phyloP scores from a whole-genome alignment of 2,888 invertebrate genomes.

The Rhagium mordax region DNA sequence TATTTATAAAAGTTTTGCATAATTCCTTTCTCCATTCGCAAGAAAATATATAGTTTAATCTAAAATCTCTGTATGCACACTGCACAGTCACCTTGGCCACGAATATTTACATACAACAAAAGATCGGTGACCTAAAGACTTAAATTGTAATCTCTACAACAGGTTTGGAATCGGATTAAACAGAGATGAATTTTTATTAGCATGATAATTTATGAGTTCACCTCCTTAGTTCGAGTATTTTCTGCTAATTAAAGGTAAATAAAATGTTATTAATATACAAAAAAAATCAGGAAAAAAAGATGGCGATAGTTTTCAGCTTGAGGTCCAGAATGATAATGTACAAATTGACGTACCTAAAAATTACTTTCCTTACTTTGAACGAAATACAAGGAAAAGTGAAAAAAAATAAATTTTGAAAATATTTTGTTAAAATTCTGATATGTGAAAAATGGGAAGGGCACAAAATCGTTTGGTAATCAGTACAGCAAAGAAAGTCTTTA shows the following conservation, averaged over 20 bases:
- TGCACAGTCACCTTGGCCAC: slow-evolving; percentile 8
- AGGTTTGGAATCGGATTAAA: not conserved
- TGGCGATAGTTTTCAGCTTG: too few species aligned
- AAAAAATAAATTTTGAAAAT: too few species aligned
- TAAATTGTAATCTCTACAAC: not conserved
- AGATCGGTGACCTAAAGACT: slow-evolving; percentile 25
- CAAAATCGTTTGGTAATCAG: too few species aligned
- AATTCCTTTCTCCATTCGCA: not conserved
- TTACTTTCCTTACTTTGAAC: too few species aligned
- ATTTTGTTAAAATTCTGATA: too few species aligned
- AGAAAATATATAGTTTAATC: not conserved
- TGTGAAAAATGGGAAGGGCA: too few species aligned
- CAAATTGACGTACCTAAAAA: too few species aligned
- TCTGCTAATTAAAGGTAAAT: not conserved
- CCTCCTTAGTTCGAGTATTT: not conserved
- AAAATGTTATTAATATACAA: not conserved
- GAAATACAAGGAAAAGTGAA: too few species aligned
- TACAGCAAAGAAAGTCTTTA: too few species aligned
- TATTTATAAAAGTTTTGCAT: not conserved
- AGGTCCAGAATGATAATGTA: too few species aligned
- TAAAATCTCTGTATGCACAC: not conserved
- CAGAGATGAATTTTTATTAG: not conserved
- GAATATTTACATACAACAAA: not conserved
- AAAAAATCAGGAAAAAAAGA: too few species aligned
- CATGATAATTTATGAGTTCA: not conserved